These are phyloP conservation scores for Caenorhabditis sulstoni DNA, from an alignment of 2,888 invertebrate genomes.

Conservation along the genomic window DNA sequence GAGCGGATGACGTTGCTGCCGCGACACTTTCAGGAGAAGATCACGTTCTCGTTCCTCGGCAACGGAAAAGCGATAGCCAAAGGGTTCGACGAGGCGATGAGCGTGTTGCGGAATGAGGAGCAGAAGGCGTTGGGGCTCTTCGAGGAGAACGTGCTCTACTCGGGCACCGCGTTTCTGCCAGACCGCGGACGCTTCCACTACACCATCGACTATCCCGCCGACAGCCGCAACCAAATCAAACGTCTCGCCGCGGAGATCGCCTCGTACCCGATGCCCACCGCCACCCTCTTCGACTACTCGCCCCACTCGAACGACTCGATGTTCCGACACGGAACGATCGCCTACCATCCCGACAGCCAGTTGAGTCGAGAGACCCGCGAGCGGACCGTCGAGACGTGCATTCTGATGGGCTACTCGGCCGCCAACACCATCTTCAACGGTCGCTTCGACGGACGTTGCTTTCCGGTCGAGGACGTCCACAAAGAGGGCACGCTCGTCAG, in stretches of 20 bases:
- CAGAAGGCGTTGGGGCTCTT: not conserved
- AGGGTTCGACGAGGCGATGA: conserved; percentile 40
- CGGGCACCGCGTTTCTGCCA: conserved; percentile 16
- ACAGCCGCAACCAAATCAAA: not conserved
- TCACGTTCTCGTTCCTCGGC: conserved; percentile 16
- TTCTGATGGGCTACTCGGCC: conserved; percentile 35
- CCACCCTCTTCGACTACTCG: not conserved
- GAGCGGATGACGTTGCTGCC: not conserved
- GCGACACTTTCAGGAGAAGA: not conserved
- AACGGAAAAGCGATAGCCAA: conserved; percentile 24
- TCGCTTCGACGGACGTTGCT: conserved; percentile 21
- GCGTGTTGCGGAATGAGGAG: not conserved
- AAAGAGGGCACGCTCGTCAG: not conserved
- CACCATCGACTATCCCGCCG: not conserved
- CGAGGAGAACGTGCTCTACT: conserved; percentile 6
- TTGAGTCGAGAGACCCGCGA: not conserved
- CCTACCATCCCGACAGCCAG: not conserved
- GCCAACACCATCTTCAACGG: conserved; percentile 34
- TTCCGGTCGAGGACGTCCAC: conserved; percentile 1
- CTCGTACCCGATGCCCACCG: not conserved
- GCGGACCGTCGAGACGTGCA: conserved; percentile 21
- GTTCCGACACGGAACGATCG: not conserved
- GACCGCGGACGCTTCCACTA: not conserved
- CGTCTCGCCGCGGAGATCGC: not conserved
- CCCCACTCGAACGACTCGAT: not conserved